Percentiles rank a stretch among this genome's conserved stretches.
These are phyloP conservation scores for Atta texana DNA, from an alignment of 1,140 invertebrate genomes.

Conservation along the genomic window DNA sequence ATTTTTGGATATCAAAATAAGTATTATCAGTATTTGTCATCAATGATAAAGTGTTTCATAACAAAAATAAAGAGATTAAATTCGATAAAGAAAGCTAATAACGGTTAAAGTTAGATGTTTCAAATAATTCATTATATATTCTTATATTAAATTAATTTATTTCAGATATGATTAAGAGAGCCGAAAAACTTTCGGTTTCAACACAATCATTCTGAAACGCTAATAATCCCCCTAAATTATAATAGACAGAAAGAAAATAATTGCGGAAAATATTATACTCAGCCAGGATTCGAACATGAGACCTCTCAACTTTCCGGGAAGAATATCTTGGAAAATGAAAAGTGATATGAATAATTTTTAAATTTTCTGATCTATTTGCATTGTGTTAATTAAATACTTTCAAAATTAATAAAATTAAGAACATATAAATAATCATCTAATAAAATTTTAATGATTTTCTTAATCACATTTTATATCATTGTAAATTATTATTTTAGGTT, in stretches of 20 bases:
- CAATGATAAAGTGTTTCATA: neutral
- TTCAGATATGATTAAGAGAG: too few species aligned
- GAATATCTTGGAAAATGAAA: neutral
- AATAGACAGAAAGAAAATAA: too few species aligned
- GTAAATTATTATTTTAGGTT: neutral
- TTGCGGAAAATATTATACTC: too few species aligned
- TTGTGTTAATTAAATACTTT: neutral
- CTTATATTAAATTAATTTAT: too few species aligned
- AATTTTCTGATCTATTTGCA: neutral
- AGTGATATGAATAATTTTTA: neutral
- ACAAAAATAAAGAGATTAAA: neutral
- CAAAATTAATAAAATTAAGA: neutral
- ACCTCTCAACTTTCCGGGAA: too few species aligned
- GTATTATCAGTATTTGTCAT: neutral
- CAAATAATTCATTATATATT: too few species aligned
- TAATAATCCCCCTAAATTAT: too few species aligned
- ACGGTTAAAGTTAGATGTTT: too few species aligned
- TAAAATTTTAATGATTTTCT: neutral
- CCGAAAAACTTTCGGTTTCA: too few species aligned
- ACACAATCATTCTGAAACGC: too few species aligned
- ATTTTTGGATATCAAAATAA: neutral
- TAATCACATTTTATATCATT: neutral
- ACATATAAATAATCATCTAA: neutral
- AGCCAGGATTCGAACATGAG: too few species aligned
- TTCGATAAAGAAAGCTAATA: too few species aligned